A percentile compares a stretch with the other conserved stretches of the same genome.
These are phyloP conservation scores for Pygoscelis adeliae DNA, from an alignment of 2,113 vertebrate genomes.

Conservation along the genomic window DNA sequence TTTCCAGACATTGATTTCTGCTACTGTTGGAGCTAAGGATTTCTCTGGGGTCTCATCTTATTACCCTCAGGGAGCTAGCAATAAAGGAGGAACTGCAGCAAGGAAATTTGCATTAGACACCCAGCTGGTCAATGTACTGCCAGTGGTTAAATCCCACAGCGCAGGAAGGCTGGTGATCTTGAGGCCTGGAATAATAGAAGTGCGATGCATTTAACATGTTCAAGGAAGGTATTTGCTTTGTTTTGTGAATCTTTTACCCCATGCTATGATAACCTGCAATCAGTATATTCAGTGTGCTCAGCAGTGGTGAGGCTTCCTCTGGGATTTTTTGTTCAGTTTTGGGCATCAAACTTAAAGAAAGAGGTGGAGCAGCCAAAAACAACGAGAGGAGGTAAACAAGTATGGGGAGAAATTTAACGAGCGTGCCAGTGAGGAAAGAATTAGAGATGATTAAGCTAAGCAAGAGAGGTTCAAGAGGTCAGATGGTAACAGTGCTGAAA, in stretches of 20 bases:
- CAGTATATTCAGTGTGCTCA: background rate
- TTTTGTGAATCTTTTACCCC: background rate
- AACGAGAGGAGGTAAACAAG: background rate
- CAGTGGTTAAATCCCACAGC: background rate
- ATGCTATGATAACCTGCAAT: background rate
- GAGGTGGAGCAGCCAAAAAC: background rate
- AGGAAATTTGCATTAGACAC: background rate
- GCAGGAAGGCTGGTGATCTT: background rate
- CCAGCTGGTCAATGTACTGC: background rate
- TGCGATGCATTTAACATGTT: background rate
- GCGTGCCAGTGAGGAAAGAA: background rate
- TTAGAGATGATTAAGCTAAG: background rate
- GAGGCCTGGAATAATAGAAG: background rate
- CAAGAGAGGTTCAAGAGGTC: background rate
- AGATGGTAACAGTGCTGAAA: background rate
- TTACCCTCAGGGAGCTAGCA: background rate
- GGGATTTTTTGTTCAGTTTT: background rate
- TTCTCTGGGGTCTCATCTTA: background rate
- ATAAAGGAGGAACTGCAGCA: background rate
- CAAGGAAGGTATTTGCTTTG: background rate
- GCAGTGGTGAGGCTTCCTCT: background rate
- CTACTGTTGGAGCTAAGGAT: background rate
- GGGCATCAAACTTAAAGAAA: background rate
- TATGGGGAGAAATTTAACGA: background rate
- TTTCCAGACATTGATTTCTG: background rate